phyloP scores from a whole-genome alignment of 2,797 vertebrate genomes.

The Hypotaenidia philippensis region DNA sequence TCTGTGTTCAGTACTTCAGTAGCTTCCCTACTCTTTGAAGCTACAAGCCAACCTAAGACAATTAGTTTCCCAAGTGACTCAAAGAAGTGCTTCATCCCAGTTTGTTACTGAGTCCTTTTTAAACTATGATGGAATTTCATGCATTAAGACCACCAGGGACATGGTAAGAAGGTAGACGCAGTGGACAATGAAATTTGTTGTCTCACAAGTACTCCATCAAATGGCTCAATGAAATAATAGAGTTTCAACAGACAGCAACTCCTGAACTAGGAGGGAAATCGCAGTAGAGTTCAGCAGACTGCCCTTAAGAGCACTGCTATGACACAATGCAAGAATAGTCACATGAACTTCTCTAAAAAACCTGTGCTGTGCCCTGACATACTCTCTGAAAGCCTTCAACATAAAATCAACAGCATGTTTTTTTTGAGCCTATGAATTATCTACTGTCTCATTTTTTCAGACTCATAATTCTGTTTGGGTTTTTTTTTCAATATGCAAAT shows the following conservation, averaged over 20 bases:
- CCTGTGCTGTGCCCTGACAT: background rate
- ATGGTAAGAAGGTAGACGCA: background rate
- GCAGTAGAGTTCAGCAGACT: background rate
- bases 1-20: background rate
- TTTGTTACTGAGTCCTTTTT: background rate
- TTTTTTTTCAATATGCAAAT: background rate
- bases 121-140: background rate
- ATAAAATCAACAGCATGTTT: background rate
- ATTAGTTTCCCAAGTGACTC: background rate
- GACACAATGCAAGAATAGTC: background rate
- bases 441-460: background rate
- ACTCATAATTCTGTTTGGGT: background rate
- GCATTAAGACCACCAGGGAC: background rate
- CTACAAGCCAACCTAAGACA: background rate
- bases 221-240: background rate
- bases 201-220: background rate
- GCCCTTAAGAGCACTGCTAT: fast-evolving
- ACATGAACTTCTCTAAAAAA: background rate
- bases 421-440: background rate
- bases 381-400: background rate
- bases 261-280: background rate
- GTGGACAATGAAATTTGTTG: background rate
- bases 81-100: background rate
- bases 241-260: background rate
- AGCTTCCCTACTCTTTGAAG: background rate